Evolutionary conservation across 2,888 invertebrate genomes (phyloP).

Genomic region (Brachynemurus nebulosus): DNA sequence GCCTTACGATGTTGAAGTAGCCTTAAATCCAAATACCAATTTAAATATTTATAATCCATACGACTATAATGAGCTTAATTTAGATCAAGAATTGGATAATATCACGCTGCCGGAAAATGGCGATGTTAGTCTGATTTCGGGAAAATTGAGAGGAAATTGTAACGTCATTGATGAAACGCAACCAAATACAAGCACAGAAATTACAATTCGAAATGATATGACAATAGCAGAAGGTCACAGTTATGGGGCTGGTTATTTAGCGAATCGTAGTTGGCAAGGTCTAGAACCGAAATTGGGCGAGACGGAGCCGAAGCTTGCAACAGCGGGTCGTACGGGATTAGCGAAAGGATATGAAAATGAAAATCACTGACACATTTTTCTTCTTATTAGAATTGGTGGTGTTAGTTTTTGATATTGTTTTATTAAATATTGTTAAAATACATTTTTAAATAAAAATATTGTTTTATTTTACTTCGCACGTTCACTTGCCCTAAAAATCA

Average conservation of each 20-base stretch:
- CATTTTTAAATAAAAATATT: too few relatives aligned
- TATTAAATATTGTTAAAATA: too few relatives aligned
- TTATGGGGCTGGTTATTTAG: constrained; percentile 49
- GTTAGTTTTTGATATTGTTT: too few relatives aligned
- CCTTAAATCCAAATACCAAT: constrained; percentile 45
- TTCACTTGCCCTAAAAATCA: too few relatives aligned
- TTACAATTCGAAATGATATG: constrained; percentile 29
- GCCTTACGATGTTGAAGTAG: constrained; percentile 82
- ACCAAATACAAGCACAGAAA: constrained; percentile 17
- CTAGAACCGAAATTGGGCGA: constrained; percentile 68
- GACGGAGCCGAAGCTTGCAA: constrained; percentile 50
- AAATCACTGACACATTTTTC: constrained; percentile 22
- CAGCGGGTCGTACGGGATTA: constrained; percentile 62
- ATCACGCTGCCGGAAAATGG: constrained; percentile 21
- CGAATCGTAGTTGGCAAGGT: constrained; percentile 68
- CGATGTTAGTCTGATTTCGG: constrained; percentile 66
- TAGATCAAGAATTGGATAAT: constrained; percentile 36
- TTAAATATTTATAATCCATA: constrained; percentile 33
- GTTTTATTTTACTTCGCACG: too few relatives aligned
- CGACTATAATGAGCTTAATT: constrained; percentile 61
- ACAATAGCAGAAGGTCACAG: constrained; percentile 36
- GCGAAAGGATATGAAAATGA: constrained; percentile 55
- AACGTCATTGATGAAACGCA: constrained; percentile 27
- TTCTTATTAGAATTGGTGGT: too few relatives aligned
- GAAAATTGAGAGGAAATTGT: constrained; percentile 42